Evolutionary conservation across 2,113 vertebrate species (phyloP).

Genomic region (Dromaius novaehollandiae): DNA sequence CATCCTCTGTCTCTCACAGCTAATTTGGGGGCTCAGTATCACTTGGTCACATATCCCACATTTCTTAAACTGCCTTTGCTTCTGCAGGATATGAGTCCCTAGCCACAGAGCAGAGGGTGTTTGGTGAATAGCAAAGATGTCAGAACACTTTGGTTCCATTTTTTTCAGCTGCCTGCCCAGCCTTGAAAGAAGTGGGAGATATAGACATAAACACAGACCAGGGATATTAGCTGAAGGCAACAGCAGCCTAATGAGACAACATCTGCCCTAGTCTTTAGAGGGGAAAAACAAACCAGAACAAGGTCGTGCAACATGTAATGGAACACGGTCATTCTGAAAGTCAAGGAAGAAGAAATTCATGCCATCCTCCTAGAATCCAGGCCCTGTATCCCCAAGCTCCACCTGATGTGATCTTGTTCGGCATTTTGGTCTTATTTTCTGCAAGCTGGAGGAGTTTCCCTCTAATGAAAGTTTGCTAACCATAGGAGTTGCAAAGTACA

Average conservation of each 20-base stretch:
- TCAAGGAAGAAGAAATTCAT: neutral
- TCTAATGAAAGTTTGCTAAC: neutral
- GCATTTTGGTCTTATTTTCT: neutral
- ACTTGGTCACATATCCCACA: neutral
- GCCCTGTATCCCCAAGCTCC: neutral
- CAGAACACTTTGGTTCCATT: neutral
- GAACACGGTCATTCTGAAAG: neutral
- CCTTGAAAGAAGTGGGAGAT: neutral
- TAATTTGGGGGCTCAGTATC: fast-evolving
- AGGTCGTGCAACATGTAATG: neutral
- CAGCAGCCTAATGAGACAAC: neutral
- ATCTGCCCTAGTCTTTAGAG: neutral
- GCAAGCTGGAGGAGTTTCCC: neutral
- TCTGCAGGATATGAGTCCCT: fast-evolving
- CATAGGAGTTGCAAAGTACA: neutral
- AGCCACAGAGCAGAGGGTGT: neutral
- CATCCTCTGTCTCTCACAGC: neutral
- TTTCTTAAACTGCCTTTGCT: neutral
- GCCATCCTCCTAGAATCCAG: neutral
- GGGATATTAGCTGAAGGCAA: neutral
- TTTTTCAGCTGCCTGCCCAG: neutral
- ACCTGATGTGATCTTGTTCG: neutral
- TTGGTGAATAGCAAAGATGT: neutral
- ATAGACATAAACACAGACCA: neutral
- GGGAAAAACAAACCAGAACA: neutral